Conservation (phyloP, 37 sponge, comb jelly and placozoan species). For the Crambe crambe region DNA sequence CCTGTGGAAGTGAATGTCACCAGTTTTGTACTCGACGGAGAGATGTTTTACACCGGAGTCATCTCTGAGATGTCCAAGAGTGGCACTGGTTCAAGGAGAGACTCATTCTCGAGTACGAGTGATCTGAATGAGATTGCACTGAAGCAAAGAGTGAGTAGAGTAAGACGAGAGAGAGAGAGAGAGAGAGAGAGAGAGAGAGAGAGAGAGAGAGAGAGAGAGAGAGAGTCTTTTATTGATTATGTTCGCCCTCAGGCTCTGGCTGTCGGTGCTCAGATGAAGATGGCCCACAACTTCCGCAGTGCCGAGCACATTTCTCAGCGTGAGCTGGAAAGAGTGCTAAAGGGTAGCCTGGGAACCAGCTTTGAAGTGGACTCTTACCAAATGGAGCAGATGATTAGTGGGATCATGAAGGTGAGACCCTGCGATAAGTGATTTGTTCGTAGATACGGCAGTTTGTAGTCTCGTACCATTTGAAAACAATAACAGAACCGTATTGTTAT, state of each 20-base stretch:
- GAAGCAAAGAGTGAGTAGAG: constrained; percentile 50
- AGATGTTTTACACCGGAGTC: constrained; percentile 65
- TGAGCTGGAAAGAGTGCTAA: constrained; percentile 48
- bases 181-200: no score
- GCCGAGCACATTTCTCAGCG: constrained; percentile 57
- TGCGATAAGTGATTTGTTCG: not conserved
- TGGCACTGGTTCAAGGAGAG: not conserved
- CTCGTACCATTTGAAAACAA: no score
- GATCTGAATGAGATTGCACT: constrained; percentile 28
- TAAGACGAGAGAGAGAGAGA: no score
- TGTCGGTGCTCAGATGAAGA: constrained; percentile 71
- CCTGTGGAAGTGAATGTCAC: constrained; percentile 64
- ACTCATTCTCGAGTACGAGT: constrained; percentile 19
- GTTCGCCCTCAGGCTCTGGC: constrained; percentile 38
- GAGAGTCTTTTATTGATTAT: not conserved
- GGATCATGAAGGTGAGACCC: constrained; percentile 49
- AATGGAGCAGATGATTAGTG: constrained; percentile 57
- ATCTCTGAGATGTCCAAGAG: constrained; percentile 43
- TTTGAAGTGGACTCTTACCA: constrained; percentile 45
- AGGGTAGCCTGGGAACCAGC: constrained; percentile 25
- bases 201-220: no score
- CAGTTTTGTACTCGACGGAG: constrained; percentile 69
- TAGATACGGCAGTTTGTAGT: no score
- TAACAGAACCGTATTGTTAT: not conserved
- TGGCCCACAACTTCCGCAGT: constrained; percentile 54